Evolutionary conservation across 2,888 invertebrate genomes (phyloP), one percentile per base, ranked within the genome.

Genomic region (Flabesymbios commensalis): DNA sequence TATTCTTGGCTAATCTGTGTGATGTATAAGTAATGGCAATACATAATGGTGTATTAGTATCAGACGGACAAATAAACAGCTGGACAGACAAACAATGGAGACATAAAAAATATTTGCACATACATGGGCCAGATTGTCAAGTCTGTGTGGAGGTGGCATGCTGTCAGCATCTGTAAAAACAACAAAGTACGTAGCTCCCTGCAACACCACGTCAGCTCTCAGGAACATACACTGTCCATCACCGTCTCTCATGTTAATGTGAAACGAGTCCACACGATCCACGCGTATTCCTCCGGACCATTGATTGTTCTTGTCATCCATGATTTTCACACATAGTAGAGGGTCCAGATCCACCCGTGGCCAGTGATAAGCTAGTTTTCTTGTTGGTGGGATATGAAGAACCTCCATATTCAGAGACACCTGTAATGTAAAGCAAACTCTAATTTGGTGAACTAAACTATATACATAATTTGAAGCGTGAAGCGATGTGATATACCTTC

Each of bases 351-450:
- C 96, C 73, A 91, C 87, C 66, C 93, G 88, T 54, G 95, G 91
- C 96, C 98, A 99, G 84, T 99, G 96, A 85, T 95, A 99, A 22
- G 97, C 92, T 84, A 96, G 88, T 81, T 90, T 91, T 79, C n/a
- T n/a, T n/a, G n/a, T n/a, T n/a, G n/a, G n/a, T n/a, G n/a, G n/a
- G n/a, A n/a, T n/a, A n/a, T n/a, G n/a, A n/a, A n/a, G n/a, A n/a
- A n/a, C n/a, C n/a, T n/a, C n/a, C n/a, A n/a, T n/a, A n/a, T n/a
- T n/a, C n/a, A n/a, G n/a, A n/a, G n/a, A n/a, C n/a, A n/a, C n/a
- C n/a, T n/a, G n/a, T n/a, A n/a, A n/a, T n/a, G n/a, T n/a, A n/a
- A n/a, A n/a, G n/a, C n/a, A n/a, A n/a, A n/a, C n/a, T n/a, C n/a
- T n/a, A n/a, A n/a, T n/a, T n/a, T n/a, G n/a, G n/a, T n/a, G n/a